Evolutionary conservation across 2,797 vertebrate species (phyloP), one percentile per base, ranked within the genome.

Genomic region (Poecilia picta): DNA sequence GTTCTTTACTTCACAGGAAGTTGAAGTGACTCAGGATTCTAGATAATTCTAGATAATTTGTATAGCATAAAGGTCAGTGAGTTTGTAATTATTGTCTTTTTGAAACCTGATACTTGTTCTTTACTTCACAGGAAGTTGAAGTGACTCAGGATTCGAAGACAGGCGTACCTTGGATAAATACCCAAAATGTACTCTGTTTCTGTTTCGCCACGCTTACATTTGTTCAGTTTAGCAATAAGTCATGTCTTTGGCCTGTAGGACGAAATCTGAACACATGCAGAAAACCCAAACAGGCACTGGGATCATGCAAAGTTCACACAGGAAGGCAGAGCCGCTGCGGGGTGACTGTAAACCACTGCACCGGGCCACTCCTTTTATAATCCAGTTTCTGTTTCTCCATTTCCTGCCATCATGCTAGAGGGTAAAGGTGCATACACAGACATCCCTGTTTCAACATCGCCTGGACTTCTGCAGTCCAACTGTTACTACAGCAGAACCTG

Each of bases 41-140:
- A n/a, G n/a, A n/a, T n/a, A n/a, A n/a, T n/a, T 78, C 1, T 3
- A 36, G 36, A 2, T 53, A 33, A 79, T 88, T 83, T 81, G 12
- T 23, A 46, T 3, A 81, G 18, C 53, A 72, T 71, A 1, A 46
- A 66, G 62, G 33, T 66, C 8, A 11, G 18, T 2, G 18, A 49
- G 0, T 49, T 7, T 13, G n/a, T 23, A 33, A 33, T 16, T 59
- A 64, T 2, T 73, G 10, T 2, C 2, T 25, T 47, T 33, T 64
- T 57, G 3, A 47, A 72, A 41, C 31, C 25, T 5, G 3, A n/a
- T n/a, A 62, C 31, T 31, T 1, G 10, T 53, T 20, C 12, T 33
- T 62, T 20, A 33, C 20, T 31, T 62, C n/a, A 46, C 64, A 41
- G 15, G 5, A 62, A 62, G 20, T 8, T 41, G 12, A 72, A 28